These are phyloP conservation scores for Caenorhabditis zanzibari DNA, from an alignment of 2,888 invertebrate species.

Conservation along the genomic window DNA sequence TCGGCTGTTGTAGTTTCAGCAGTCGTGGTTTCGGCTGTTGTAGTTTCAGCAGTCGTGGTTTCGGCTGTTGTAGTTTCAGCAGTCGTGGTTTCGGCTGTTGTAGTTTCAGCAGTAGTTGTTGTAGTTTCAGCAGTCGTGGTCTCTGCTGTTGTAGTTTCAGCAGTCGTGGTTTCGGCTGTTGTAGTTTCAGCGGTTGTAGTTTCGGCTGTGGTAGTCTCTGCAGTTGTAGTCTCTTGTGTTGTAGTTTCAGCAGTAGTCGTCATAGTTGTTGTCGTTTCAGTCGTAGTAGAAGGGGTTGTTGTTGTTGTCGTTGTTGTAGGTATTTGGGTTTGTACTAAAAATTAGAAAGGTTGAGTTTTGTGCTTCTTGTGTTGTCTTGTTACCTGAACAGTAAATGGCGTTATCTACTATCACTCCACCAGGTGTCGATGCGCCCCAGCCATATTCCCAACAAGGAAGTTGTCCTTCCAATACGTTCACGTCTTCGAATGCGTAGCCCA, in stretches of 20 bases:
- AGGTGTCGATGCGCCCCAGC: slow-evolving; percentile 1
- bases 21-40: too few relatives aligned
- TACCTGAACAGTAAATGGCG: background rate
- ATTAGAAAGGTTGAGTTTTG: too few relatives aligned
- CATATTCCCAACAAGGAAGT: background rate
- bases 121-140: background rate
- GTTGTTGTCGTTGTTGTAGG: slow-evolving; percentile 14
- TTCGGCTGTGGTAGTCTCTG: slow-evolving; percentile 6
- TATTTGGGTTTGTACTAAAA: background rate
- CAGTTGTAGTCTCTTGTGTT: background rate
- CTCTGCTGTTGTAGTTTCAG: background rate
- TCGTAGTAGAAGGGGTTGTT: background rate
- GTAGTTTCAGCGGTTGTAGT: background rate
- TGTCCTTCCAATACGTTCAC: background rate
- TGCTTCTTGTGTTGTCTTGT: background rate
- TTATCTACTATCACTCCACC: background rate
- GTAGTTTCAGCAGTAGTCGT: too few relatives aligned
- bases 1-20: too few relatives aligned
- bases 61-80: background rate
- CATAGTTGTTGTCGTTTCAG: slow-evolving; percentile 1
- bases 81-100: background rate
- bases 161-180: background rate
- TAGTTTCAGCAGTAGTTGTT: background rate
- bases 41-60: background rate
- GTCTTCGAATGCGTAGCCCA: background rate